Evolutionary conservation across 2,113 vertebrate genomes (phyloP).

Genomic region (Porphyrio hochstetteri): DNA sequence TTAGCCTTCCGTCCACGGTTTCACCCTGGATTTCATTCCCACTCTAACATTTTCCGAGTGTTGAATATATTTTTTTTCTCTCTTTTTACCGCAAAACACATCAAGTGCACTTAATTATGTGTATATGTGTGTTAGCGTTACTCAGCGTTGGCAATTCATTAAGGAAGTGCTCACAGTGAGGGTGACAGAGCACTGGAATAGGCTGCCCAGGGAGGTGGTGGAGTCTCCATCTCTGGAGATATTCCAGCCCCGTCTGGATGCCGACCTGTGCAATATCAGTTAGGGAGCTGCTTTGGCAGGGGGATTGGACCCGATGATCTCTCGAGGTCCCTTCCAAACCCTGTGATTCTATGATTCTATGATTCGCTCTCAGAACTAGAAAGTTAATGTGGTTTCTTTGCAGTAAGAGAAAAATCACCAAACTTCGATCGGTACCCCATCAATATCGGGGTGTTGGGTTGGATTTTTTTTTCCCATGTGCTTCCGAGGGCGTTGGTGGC

Average conservation of each 20-base stretch:
- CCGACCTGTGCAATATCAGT: too few relatives aligned
- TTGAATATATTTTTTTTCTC: not conserved
- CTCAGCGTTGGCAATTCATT: rapidly evolving
- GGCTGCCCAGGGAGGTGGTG: too few relatives aligned
- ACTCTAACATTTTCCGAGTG: not conserved
- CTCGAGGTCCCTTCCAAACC: too few relatives aligned
- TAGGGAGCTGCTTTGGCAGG: too few relatives aligned
- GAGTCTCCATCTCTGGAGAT: too few relatives aligned
- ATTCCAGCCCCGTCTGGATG: too few relatives aligned
- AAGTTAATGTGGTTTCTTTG: not conserved
- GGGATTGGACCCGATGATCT: too few relatives aligned
- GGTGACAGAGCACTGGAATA: too few relatives aligned
- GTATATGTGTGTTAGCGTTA: not conserved
- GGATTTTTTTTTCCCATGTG: rapidly evolving
- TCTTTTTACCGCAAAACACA: not conserved
- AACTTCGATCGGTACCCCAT: not conserved
- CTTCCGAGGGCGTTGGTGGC: not conserved
- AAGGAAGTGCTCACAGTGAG: too few relatives aligned
- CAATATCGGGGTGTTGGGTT: too few relatives aligned
- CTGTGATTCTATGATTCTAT: too few relatives aligned
- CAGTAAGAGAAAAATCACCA: not conserved
- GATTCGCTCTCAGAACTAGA: not conserved
- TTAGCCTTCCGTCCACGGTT: not conserved
- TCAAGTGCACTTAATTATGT: not conserved
- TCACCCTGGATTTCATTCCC: not conserved